These are phyloP conservation scores for Atractosteus spatula DNA, from an alignment of 2,113 vertebrate genomes.

Conservation along the genomic window DNA sequence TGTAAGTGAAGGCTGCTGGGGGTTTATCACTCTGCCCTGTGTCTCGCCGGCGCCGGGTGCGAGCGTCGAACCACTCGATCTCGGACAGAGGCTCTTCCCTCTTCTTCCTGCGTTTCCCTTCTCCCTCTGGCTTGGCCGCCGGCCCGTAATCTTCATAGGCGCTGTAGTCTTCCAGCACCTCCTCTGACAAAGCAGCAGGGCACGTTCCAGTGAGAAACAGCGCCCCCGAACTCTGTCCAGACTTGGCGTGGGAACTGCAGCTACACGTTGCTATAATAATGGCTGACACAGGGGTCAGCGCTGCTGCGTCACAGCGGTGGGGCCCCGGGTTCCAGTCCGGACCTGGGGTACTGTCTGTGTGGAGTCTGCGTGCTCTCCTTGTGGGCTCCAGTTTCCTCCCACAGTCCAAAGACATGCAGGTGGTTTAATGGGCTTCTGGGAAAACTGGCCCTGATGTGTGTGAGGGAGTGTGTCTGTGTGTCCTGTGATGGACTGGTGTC, in stretches of 20 bases:
- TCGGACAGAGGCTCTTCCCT: conserved; percentile 30
- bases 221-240: too few relatives aligned
- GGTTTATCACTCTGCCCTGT: conserved; percentile 13
- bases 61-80: conserved; percentile 51
- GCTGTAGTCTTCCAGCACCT: conserved; percentile 44
- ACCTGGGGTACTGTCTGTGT: too few relatives aligned
- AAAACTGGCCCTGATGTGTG: neutral
- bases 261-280: neutral
- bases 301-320: neutral
- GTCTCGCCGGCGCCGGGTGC: conserved; percentile 43
- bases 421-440: too few relatives aligned
- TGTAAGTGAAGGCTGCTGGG: conserved; percentile 39
- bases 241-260: too few relatives aligned
- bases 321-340: too few relatives aligned
- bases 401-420: too few relatives aligned
- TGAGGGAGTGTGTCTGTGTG: too few relatives aligned
- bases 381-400: too few relatives aligned
- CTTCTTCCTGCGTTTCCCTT: conserved; percentile 11
- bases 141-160: conserved; percentile 30
- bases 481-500: too few relatives aligned
- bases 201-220: neutral
- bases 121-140: neutral
- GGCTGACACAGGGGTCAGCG: neutral
- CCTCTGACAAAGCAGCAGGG: conserved; percentile 31
- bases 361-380: too few relatives aligned